phyloP scores from a whole-genome alignment of 2,888 invertebrate species.

The Bombylius discolor region DNA sequence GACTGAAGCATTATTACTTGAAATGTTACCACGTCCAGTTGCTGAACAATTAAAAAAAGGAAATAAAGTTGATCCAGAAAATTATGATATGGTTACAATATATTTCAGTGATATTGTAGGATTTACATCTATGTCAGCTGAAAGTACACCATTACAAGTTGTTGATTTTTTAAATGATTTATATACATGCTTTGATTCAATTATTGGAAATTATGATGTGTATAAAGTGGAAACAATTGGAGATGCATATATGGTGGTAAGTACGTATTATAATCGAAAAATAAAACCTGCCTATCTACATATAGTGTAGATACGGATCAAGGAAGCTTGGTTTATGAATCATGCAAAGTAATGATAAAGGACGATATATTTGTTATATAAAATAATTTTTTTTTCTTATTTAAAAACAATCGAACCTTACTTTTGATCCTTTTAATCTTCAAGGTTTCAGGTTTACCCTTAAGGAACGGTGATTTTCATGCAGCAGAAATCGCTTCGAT shows the following conservation, averaged over 20 bases:
- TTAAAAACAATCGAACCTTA: background rate
- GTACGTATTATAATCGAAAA: slow-evolving; percentile 22
- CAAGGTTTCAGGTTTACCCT: slow-evolving; percentile 75
- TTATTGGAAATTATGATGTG: slow-evolving; percentile 82
- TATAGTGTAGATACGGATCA: no score
- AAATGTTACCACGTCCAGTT: slow-evolving; percentile 81
- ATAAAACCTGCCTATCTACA: no score
- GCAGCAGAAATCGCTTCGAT: slow-evolving; percentile 89
- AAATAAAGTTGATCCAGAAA: slow-evolving; percentile 77
- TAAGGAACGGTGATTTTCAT: slow-evolving; percentile 76
- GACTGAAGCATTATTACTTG: slow-evolving; percentile 77
- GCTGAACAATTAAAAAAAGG: slow-evolving; percentile 86
- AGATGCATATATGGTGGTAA: slow-evolving; percentile 85
- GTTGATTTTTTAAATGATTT: slow-evolving; percentile 88
- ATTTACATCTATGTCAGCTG: slow-evolving; percentile 84
- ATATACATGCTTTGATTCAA: slow-evolving; percentile 90
- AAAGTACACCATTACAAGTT: slow-evolving; percentile 81
- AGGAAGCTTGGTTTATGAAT: no score
- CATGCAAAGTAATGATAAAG: no score
- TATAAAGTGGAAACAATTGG: slow-evolving; percentile 91
- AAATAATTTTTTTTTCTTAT: background rate
- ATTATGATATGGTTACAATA: slow-evolving; percentile 75
- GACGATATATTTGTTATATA: no score
- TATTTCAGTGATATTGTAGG: slow-evolving; percentile 94
- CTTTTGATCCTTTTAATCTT: background rate